Percentiles rank a stretch among this genome's conserved stretches.
Evolutionary conservation across 2,113 vertebrate species (phyloP).

Genomic region (Barbus barbus): DNA sequence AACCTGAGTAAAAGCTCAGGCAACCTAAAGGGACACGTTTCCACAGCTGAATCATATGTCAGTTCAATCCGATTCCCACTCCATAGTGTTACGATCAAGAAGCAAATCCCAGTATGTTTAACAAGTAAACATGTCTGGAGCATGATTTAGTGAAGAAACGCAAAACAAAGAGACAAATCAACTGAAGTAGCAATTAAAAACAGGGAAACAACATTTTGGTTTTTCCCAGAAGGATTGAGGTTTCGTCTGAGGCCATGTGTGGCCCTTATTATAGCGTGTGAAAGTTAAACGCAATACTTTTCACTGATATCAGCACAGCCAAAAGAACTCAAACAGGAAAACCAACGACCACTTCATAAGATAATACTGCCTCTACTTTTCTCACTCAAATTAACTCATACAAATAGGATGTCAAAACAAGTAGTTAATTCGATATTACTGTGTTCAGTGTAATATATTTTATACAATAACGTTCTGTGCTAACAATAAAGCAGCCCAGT

Average conservation of each 20-base stretch:
- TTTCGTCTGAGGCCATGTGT: constrained; percentile 61
- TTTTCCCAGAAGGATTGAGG: constrained; percentile 70
- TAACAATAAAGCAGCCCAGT: neutral
- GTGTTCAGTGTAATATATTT: neutral
- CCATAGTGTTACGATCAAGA: constrained; percentile 23
- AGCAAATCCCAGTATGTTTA: constrained; percentile 54
- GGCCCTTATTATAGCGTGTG: constrained; percentile 55
- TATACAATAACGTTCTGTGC: neutral
- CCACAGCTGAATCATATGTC: constrained; percentile 24
- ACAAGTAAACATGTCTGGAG: constrained; percentile 56
- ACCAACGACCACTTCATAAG: neutral
- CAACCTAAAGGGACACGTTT: constrained; percentile 40
- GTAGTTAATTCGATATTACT: neutral
- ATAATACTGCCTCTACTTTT: constrained; percentile 14
- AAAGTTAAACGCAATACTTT: constrained; percentile 43
- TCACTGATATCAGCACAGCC: constrained; percentile 30
- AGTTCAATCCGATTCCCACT: constrained; percentile 52
- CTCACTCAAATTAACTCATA: constrained; percentile 5
- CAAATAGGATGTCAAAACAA: neutral
- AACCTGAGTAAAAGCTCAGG: constrained; percentile 53
- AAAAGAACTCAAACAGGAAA: constrained; percentile 18
- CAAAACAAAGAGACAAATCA: constrained; percentile 68
- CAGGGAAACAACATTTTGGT: constrained; percentile 67
- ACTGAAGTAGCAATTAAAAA: constrained; percentile 68
- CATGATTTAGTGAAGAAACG: constrained; percentile 65